Evolutionary conservation across 2,113 vertebrate species (phyloP).

Genomic region (Globicephala melas): DNA sequence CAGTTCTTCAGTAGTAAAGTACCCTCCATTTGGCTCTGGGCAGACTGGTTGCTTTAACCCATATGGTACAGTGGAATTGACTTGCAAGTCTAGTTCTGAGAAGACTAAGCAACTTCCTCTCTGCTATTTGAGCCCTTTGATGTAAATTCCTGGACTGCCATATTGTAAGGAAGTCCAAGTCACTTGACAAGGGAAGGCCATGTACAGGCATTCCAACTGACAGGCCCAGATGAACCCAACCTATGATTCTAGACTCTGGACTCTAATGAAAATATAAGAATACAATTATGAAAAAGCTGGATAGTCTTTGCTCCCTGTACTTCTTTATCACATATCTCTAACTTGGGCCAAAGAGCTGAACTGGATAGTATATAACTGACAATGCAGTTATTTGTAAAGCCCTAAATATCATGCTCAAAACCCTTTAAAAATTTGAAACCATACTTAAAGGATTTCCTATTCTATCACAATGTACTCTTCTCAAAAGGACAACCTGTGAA

Average conservation of each 20-base stretch:
- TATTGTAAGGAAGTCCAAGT: not conserved
- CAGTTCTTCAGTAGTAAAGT: not conserved
- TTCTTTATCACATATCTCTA: not conserved
- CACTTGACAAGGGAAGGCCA: accelerated
- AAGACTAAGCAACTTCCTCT: not conserved
- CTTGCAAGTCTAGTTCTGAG: not conserved
- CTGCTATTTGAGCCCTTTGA: not conserved
- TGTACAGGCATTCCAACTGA: accelerated
- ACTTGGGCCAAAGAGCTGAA: not conserved
- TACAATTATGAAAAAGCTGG: not conserved
- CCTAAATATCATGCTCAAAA: not conserved
- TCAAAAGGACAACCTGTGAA: constrained; percentile 12
- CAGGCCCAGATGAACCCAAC: accelerated
- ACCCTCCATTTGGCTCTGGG: not conserved
- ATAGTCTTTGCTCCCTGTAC: not conserved
- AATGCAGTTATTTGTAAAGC: constrained; percentile 1
- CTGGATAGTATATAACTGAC: not conserved
- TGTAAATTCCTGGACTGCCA: not conserved
- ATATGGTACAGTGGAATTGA: accelerated
- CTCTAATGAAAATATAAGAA: not conserved
- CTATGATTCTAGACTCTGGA: not conserved
- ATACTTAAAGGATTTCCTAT: not conserved
- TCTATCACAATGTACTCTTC: not conserved
- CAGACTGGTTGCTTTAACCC: not conserved
- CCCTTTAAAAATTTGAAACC: not conserved